phyloP scores from a whole-genome alignment of 1,140 invertebrate species.

The Sycophaga agraensis region DNA sequence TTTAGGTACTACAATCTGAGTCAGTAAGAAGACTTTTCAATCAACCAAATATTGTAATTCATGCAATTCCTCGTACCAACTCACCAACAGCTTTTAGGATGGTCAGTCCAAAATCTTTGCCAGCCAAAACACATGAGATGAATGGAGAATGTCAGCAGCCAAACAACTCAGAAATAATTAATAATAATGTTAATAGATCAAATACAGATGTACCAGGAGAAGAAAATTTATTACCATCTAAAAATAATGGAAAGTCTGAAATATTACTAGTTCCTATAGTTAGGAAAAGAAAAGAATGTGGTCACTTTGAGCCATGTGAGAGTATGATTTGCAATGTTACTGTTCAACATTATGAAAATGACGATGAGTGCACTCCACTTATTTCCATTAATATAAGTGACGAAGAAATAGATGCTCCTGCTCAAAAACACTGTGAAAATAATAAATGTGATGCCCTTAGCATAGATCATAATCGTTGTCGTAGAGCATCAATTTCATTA shows the following conservation, averaged over 20 bases:
- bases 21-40: constrained; percentile 46
- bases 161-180: constrained; percentile 38
- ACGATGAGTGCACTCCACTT: constrained; percentile 39
- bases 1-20: constrained; percentile 45
- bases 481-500: constrained; percentile 40
- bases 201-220: constrained; percentile 30
- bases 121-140: constrained; percentile 27
- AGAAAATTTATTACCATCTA: constrained; percentile 44
- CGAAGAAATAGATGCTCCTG: constrained; percentile 44
- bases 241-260: constrained; percentile 48
- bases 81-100: constrained; percentile 8
- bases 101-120: background rate
- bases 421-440: constrained; percentile 46
- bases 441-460: constrained; percentile 47
- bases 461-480: constrained; percentile 51
- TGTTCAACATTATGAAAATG: constrained; percentile 45
- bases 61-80: constrained; percentile 34
- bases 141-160: constrained; percentile 20
- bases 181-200: constrained; percentile 17
- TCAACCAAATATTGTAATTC: constrained; percentile 51
- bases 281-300: constrained; percentile 42
- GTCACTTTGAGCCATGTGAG: constrained; percentile 49
- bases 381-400: constrained; percentile 45
- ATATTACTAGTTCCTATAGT: constrained; percentile 44
- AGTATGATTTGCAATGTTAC: constrained; percentile 46